phyloP scores from a whole-genome alignment of 2,797 vertebrate species.

The Cottoperca gobio region DNA sequence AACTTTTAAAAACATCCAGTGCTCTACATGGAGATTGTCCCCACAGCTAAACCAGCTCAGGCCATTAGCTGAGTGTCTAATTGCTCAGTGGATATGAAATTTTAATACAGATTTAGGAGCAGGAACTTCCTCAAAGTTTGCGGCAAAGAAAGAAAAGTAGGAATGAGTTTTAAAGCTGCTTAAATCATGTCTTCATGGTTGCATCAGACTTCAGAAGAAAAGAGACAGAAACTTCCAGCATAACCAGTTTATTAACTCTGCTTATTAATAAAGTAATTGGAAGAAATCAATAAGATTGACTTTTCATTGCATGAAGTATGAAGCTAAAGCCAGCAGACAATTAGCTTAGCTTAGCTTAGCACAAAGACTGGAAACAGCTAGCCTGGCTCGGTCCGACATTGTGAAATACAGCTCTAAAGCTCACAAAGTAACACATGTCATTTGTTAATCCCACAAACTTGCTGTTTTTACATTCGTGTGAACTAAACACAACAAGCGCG shows the following conservation, averaged over 20 bases:
- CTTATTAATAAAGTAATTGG: too few relatives aligned
- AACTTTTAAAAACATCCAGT: slow-evolving; percentile 37
- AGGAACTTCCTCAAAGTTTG: slow-evolving; percentile 51
- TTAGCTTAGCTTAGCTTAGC: neutral
- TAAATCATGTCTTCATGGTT: slow-evolving; percentile 32
- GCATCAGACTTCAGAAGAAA: slow-evolving; percentile 22
- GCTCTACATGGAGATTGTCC: slow-evolving; percentile 34
- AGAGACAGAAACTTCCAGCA: neutral
- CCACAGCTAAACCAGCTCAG: slow-evolving; percentile 31
- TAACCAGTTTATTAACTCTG: too few relatives aligned
- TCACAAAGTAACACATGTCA: neutral
- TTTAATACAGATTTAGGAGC: slow-evolving; percentile 72
- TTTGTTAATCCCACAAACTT: neutral
- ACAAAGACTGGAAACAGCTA: neutral
- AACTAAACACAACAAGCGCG: too few relatives aligned
- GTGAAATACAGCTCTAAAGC: neutral
- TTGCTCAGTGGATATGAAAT: slow-evolving; percentile 44
- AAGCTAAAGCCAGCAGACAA: neutral
- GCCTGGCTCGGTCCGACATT: neutral
- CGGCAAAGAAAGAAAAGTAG: slow-evolving; percentile 29
- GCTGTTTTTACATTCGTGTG: slow-evolving; percentile 1
- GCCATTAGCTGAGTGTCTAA: slow-evolving; percentile 52
- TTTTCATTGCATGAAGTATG: neutral
- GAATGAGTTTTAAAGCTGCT: slow-evolving; percentile 44
- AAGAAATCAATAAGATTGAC: neutral